Conservation (phyloP, 2,888 invertebrate species). For the Ariolimax columbianus region DNA sequence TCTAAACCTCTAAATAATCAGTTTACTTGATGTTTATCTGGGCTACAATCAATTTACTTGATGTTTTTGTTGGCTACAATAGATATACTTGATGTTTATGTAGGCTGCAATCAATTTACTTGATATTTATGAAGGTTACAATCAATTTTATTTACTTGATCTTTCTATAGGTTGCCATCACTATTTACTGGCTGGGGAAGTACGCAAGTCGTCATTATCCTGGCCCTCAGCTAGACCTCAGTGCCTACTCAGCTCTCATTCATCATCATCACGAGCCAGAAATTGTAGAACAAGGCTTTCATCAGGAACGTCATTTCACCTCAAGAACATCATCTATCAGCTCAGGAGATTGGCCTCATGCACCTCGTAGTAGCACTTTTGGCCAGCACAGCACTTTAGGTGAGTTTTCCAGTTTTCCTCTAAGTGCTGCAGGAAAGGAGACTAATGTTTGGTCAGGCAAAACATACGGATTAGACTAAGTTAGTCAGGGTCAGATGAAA, state of each 20-base stretch:
- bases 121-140: too few relatives aligned
- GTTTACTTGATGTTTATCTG: too few relatives aligned
- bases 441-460: too few relatives aligned
- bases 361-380: not conserved
- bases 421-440: too few relatives aligned
- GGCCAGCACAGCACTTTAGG: slow-evolving; percentile 6
- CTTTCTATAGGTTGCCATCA: slow-evolving; percentile 74
- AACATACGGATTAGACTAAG: too few relatives aligned
- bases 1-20: too few relatives aligned
- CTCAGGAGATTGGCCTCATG: slow-evolving; percentile 63
- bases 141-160: not conserved
- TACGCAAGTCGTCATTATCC: slow-evolving; percentile 65
- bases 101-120: too few relatives aligned
- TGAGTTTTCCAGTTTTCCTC: too few relatives aligned
- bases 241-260: slow-evolving; percentile 75
- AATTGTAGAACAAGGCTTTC: slow-evolving; percentile 62
- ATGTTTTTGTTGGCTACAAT: too few relatives aligned
- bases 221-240: slow-evolving; percentile 75
- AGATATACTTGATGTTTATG: not conserved
- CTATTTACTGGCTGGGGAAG: slow-evolving; percentile 76
- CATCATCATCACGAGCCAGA: slow-evolving; percentile 60
- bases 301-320: slow-evolving; percentile 46
- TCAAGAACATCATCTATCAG: slow-evolving; percentile 49
- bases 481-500: too few relatives aligned
- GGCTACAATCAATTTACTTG: too few relatives aligned